phyloP scores from a whole-genome alignment of 1,140 invertebrate species.

The Nephila pilipes region DNA sequence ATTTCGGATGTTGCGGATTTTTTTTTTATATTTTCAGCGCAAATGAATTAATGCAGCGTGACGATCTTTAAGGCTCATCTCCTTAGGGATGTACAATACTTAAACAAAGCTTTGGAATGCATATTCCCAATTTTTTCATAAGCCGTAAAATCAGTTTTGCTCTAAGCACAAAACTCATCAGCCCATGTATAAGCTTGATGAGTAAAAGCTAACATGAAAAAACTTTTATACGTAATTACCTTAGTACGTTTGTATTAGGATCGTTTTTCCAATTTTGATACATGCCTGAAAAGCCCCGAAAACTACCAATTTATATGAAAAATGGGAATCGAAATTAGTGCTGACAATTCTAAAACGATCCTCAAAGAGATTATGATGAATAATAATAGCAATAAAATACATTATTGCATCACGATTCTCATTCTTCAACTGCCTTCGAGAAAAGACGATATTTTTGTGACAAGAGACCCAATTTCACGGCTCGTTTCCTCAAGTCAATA shows the following conservation, averaged over 20 bases:
- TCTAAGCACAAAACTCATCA: no score
- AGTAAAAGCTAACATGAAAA: neutral
- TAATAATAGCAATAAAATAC: conserved; percentile 40
- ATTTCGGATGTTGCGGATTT: no score
- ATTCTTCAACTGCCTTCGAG: conserved; percentile 9
- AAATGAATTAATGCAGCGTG: no score
- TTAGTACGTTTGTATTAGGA: neutral
- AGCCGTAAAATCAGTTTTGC: no score
- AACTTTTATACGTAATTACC: neutral
- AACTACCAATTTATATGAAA: neutral
- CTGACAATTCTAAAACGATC: conserved; percentile 22
- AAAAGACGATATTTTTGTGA: conserved; percentile 35
- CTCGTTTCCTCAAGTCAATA: conserved; percentile 32
- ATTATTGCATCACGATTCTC: conserved; percentile 12
- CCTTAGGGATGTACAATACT: no score
- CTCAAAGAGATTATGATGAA: conserved; percentile 2
- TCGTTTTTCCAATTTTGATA: neutral
- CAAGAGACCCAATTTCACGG: conserved; percentile 33
- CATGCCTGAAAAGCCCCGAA: neutral
- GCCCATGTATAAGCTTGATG: no score
- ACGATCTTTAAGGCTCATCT: no score
- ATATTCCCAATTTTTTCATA: no score
- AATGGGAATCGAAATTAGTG: neutral
- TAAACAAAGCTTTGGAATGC: no score
- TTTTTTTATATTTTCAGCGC: no score